Percentiles rank a stretch among this genome's conserved stretches.
Evolutionary conservation across 2,797 vertebrate genomes (phyloP).

Genomic region (Poecilia picta): DNA sequence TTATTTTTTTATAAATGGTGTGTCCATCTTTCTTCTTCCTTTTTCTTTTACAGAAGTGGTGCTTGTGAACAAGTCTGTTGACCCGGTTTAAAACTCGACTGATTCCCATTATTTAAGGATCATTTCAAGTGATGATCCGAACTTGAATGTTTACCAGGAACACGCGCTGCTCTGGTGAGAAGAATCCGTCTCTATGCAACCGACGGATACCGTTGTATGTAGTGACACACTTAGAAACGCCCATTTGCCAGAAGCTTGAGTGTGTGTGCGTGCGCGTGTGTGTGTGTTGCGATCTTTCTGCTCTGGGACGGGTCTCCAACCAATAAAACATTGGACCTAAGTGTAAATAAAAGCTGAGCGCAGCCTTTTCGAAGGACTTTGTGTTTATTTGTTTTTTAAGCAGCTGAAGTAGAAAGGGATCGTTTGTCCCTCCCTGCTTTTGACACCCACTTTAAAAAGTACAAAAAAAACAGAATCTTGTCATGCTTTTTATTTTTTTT

Average conservation of each 20-base stretch:
- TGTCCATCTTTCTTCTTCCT: neutral
- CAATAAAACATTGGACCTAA: constrained; percentile 53
- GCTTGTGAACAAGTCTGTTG: constrained; percentile 27
- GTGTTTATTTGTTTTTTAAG: constrained; percentile 24
- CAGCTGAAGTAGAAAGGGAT: constrained; percentile 30
- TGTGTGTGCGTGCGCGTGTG: neutral
- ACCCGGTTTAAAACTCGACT: constrained; percentile 23
- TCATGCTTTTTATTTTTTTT: no score
- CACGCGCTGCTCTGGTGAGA: neutral
- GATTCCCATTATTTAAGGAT: constrained; percentile 19
- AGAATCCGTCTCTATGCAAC: constrained; percentile 2
- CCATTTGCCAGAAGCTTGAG: neutral
- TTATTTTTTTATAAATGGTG: neutral
- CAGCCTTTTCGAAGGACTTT: constrained; percentile 29
- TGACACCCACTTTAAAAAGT: constrained; percentile 1
- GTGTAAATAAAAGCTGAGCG: constrained; percentile 57
- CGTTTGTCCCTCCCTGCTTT: constrained; percentile 31
- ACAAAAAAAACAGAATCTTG: constrained; percentile 21
- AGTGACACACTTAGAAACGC: neutral
- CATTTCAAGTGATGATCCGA: constrained; percentile 1
- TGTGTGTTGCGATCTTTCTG: neutral
- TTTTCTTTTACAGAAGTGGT: constrained; percentile 18
- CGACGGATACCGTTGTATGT: neutral
- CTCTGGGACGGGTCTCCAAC: constrained; percentile 12
- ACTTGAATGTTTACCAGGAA: constrained; percentile 28